Conservation (phyloP, 2,888 invertebrate species). For the Apoderus coryli region DNA sequence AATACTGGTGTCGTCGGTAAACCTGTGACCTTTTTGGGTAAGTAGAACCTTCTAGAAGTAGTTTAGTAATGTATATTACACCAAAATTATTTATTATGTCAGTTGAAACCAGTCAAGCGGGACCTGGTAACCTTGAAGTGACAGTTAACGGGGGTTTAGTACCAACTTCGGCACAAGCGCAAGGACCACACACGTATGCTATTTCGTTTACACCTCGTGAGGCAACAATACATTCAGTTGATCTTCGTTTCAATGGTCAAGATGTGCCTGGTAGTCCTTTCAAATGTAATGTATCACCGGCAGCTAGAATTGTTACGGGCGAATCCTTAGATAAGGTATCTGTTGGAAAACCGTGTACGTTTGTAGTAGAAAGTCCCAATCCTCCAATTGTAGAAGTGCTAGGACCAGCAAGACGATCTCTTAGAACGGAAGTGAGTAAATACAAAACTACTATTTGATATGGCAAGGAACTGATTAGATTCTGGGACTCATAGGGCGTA, state of each 20-base stretch:
- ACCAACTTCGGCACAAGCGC: conserved; percentile 91
- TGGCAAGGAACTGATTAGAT: too few relatives aligned
- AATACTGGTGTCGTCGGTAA: conserved; percentile 78
- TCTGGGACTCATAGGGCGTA: too few relatives aligned
- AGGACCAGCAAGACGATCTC: conserved; percentile 55
- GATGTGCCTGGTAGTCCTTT: conserved; percentile 89
- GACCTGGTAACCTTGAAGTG: conserved; percentile 96
- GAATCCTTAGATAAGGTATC: conserved; percentile 83
- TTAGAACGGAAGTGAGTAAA: conserved; percentile 43
- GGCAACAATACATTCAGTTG: conserved; percentile 81
- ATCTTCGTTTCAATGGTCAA: conserved; percentile 89
- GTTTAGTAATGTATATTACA: too few relatives aligned
- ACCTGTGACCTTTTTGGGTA: conserved; percentile 81
- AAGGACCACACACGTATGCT: conserved; percentile 91
- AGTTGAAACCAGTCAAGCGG: conserved; percentile 97
- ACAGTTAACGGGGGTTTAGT: conserved; percentile 96
- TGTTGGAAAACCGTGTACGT: conserved; percentile 69
- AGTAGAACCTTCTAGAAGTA: too few relatives aligned
- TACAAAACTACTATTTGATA: too few relatives aligned
- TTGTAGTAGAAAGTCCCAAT: conserved; percentile 75
- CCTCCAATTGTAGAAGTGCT: conserved; percentile 70
- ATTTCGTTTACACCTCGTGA: conserved; percentile 95
- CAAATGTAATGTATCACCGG: conserved; percentile 63
- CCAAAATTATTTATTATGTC: too few relatives aligned
- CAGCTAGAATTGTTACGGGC: conserved; percentile 71